These are phyloP conservation scores for Benthosema pterotum DNA, from an alignment of 2,797 vertebrate species.

Conservation along the genomic window DNA sequence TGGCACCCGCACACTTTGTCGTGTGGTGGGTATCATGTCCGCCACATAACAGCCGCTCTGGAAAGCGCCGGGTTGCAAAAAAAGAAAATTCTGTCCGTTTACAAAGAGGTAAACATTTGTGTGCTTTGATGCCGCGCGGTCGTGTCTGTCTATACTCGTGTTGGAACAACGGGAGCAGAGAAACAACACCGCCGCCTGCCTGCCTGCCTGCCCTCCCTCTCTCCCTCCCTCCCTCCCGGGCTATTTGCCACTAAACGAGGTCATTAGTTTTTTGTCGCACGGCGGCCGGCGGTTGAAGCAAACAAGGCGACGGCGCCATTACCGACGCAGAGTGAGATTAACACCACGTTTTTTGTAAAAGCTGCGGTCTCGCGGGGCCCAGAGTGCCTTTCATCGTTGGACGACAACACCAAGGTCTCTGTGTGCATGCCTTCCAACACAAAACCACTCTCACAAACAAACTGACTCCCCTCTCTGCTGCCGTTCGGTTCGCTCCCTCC, in stretches of 20 bases:
- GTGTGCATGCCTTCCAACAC: too few species aligned
- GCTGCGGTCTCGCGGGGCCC: slow-evolving; percentile 7
- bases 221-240: too few species aligned
- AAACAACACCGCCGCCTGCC: neutral
- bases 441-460: neutral
- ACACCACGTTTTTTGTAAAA: slow-evolving; percentile 31
- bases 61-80: too few species aligned
- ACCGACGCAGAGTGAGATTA: slow-evolving; percentile 43
- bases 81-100: too few species aligned
- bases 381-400: slow-evolving; percentile 26
- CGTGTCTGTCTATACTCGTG: too few species aligned
- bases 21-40: too few species aligned
- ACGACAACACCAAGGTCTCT: neutral
- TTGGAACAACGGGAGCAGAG: slow-evolving; percentile 22
- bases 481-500: too few species aligned
- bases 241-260: slow-evolving; percentile 3
- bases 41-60: too few species aligned
- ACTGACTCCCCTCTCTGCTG: neutral
- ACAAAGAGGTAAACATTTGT: slow-evolving; percentile 27
- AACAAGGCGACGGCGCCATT: slow-evolving; percentile 45
- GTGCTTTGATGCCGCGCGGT: slow-evolving; percentile 17
- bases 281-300: slow-evolving; percentile 11
- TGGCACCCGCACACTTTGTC: too few species aligned
- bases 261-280: slow-evolving; percentile 56
- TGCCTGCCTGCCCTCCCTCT: too few species aligned